Base-by-base conservation (phyloP, 2,888 invertebrate species). In the Mythimna vitellina region DNA sequence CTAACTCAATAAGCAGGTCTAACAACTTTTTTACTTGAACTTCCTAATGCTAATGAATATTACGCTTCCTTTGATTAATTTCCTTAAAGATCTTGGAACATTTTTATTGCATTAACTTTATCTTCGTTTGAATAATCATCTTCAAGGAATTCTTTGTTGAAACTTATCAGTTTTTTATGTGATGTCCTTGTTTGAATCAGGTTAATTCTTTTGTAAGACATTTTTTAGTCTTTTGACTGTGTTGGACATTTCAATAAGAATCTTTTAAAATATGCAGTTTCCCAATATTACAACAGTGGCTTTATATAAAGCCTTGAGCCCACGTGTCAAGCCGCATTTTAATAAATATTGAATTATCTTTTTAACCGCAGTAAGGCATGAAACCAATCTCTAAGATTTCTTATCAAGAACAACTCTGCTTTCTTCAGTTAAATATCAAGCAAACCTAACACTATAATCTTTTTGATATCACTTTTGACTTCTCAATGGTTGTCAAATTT, bases 1-100 rank as follows among this genome's bases (percentile, higher is more conserved):
- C 78, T 78, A 87, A 81, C 83, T 83, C 75, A 82, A 78, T 73
- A 82, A 80, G 71, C 77, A 76, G 69, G 83, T 73, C 57, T 56
- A 56, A 72, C 74, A 69, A 64, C 70, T 83, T 76, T 84, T 81
- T 76, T 71, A 58, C n/a, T 66, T 63, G 29, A 64, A 70, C 69
- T 83, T 81, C 73, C 78, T 78, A 75, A 80, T 81, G 68, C 62
- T 82, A 82, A 82, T 79, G 35, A 76, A 61, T 78, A 38, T 54
- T 67, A 38, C 14, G 66, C 53, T 78, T 70, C 75, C 83, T 65
- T 58, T 22, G 78, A 49, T 65, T 29, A 12, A 68, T 82, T 81
- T 81, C 75, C 75, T 79, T 63, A 53, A 58, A 72, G 22, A 58
- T 46, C 35, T 68, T 17, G 51, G 9, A 56, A 29, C 35, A 46